These are phyloP conservation scores for Pipra filicauda DNA, from an alignment of 2,113 vertebrate species.

Conservation along the genomic window DNA sequence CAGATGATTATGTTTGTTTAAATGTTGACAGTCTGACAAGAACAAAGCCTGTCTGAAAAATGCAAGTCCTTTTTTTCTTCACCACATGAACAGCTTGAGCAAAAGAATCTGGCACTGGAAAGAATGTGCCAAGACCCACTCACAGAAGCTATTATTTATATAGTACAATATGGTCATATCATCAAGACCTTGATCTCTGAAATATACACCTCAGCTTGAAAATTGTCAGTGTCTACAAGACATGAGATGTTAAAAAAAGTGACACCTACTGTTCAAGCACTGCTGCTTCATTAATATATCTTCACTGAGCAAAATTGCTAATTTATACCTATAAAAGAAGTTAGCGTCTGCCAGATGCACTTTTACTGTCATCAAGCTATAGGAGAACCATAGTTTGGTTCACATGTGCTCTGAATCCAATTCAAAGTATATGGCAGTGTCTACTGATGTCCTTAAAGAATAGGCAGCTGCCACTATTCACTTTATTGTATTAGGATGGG, in stretches of 20 bases:
- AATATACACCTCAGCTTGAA: conserved; percentile 56
- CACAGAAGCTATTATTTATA: conserved; percentile 58
- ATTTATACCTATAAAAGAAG: conserved; percentile 29
- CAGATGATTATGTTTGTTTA: conserved; percentile 25
- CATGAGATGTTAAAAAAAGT: not conserved
- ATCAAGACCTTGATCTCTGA: conserved; percentile 54
- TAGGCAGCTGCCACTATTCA: not conserved
- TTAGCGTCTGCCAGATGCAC: not conserved
- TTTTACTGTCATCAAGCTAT: not conserved
- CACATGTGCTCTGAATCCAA: not conserved
- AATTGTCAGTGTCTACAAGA: conserved; percentile 35
- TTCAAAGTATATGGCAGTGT: not conserved
- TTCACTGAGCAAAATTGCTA: conserved; percentile 2
- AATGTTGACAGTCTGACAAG: conserved; percentile 36
- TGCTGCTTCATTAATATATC: not conserved
- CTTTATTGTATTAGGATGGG: not conserved
- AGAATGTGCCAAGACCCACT: conserved; percentile 17
- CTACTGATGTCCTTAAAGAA: not conserved
- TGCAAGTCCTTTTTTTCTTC: not conserved
- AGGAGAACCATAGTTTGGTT: not conserved
- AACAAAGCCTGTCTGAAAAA: conserved; percentile 52
- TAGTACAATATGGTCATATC: conserved; percentile 49
- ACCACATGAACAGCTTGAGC: not conserved
- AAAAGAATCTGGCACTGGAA: conserved; percentile 25
- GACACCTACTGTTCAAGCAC: conserved; percentile 6